Evolutionary conservation across 2,888 invertebrate species (phyloP), one percentile per base, ranked within the genome.

Genomic region (Luffia ferchaultella): DNA sequence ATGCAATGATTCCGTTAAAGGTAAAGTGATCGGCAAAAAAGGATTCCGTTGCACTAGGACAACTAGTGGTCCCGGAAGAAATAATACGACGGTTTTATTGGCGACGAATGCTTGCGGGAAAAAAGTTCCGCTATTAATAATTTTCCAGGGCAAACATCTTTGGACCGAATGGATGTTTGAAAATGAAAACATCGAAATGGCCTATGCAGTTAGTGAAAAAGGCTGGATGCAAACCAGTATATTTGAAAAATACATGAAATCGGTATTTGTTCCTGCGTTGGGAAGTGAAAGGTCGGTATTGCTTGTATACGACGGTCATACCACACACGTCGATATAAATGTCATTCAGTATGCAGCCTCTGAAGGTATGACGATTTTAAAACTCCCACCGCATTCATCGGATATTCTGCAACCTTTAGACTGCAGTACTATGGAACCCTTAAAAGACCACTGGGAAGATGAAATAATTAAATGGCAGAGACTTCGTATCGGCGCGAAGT

Each of bases 181-280:
- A 19, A 18, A 50, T 46, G 50, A 18, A 20, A 43, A 46, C 15
- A 18, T 41, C 15, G 40, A 46, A 19, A 60, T 57, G 2, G 52
- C 55, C 16, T 61, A 59, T 56, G 56, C 59, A 9, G 62, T 61
- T 30, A 60, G 58, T 16, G 43, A 50, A 42, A 63, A 63, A 30
- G 61, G 63, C 16, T 62, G 60, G 62, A 65, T 62, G 62, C 57
- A 62, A 52, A 51, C 55, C 16, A 52, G 40, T 2, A 18, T 53
- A 16, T 53, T 53, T 45, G 44, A 48, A 44, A 48, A 54, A 45
- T 56, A 55, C 48, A 51, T 56, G 45, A 47, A 49, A 19, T 54
- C 54, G 43, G 51, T 49, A 42, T 52, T 54, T 30, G 20, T 54
- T 18, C 52, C 52, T 48, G 42, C 53, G 18, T 48, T 56, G 46